These are phyloP conservation scores for Hyalella azteca DNA, from an alignment of 2,888 invertebrate genomes.

Conservation along the genomic window DNA sequence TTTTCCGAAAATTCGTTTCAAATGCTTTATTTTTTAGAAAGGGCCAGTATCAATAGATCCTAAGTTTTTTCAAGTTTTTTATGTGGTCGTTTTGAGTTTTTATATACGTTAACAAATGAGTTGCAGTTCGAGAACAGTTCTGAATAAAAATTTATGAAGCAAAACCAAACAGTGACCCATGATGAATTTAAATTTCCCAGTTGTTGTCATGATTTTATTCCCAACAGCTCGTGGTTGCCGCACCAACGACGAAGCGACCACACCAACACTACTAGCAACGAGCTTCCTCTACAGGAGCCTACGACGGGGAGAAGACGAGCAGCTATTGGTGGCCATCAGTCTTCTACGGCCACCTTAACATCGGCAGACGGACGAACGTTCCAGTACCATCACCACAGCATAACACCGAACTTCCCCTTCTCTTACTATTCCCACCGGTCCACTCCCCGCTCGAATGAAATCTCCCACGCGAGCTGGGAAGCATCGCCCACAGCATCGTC, in stretches of 20 bases:
- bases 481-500: not conserved
- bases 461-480: not conserved
- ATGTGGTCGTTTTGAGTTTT: too few relatives aligned
- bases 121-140: too few relatives aligned
- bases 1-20: too few relatives aligned
- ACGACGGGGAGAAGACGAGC: not conserved
- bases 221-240: not conserved
- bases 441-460: not conserved
- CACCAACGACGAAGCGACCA: not conserved
- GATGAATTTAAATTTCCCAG: too few relatives aligned
- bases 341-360: not conserved
- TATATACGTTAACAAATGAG: too few relatives aligned
- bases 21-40: too few relatives aligned
- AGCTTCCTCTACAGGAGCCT: not conserved
- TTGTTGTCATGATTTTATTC: too few relatives aligned
- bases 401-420: slow-evolving; percentile 8
- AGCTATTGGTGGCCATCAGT: not conserved
- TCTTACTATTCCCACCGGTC: slow-evolving; percentile 18
- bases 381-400: slow-evolving; percentile 27
- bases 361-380: not conserved
- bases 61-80: too few relatives aligned
- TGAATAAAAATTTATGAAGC: too few relatives aligned
- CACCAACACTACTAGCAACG: not conserved
- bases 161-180: too few relatives aligned
- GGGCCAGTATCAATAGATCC: too few relatives aligned